Evolutionary conservation across 2,888 invertebrate genomes (phyloP).

Genomic region (Eurytoma adleriae): DNA sequence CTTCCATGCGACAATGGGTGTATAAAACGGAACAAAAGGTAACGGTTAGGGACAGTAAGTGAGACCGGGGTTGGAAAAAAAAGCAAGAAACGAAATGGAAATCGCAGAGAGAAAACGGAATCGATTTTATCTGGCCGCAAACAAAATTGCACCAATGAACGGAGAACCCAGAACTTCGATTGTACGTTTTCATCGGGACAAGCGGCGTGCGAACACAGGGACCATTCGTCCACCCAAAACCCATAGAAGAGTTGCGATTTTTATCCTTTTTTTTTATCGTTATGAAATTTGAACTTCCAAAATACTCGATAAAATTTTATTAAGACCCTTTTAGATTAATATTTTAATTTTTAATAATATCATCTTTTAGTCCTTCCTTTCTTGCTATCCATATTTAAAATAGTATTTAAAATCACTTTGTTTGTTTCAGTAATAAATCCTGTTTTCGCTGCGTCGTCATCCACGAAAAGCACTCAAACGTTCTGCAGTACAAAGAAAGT

Average conservation of each 20-base stretch:
- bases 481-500: conserved; percentile 98
- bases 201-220: background rate
- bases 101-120: conserved; percentile 25
- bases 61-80: conserved; percentile 20
- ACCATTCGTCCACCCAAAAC: conserved; percentile 9
- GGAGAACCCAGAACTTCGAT: conserved; percentile 25
- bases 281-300: background rate
- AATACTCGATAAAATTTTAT: too few species aligned
- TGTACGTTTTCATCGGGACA: conserved; percentile 48
- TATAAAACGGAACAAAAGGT: conserved; percentile 11
- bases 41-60: background rate
- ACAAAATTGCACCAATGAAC: conserved; percentile 51
- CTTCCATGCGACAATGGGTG: background rate
- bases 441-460: conserved; percentile 97
- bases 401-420: too few species aligned
- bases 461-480: conserved; percentile 96
- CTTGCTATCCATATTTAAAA: too few species aligned
- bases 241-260: conserved; percentile 2
- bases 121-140: conserved; percentile 45
- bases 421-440: conserved; percentile 87
- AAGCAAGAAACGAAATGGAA: conserved; percentile 25
- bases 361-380: too few species aligned
- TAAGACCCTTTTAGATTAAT: too few species aligned
- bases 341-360: too few species aligned
- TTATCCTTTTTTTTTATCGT: background rate